Conservation (phyloP, 1,140 invertebrate genomes). For the Lepidotrigona ventralis region DNA sequence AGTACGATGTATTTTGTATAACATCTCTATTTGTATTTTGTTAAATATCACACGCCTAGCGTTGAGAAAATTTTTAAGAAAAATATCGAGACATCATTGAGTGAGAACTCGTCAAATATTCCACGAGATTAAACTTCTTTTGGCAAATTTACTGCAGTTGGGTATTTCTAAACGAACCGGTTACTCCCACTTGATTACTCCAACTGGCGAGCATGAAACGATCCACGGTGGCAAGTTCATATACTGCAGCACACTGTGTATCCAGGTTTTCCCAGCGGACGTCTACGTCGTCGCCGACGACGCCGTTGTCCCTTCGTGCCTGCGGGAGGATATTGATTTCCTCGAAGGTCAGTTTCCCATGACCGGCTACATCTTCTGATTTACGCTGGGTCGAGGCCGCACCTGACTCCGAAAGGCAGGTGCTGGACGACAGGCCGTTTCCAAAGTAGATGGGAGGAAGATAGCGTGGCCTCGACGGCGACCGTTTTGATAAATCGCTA, state of each 20-base stretch:
- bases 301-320: constrained; percentile 30
- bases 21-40: too few relatives aligned
- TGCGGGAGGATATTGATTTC: constrained; percentile 64
- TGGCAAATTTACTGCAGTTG: background rate
- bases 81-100: too few relatives aligned
- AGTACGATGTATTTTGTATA: too few relatives aligned
- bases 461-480: background rate
- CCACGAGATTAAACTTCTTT: background rate
- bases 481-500: constrained; percentile 35
- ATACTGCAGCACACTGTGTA: background rate
- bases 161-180: background rate
- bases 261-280: background rate
- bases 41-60: too few relatives aligned
- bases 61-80: too few relatives aligned
- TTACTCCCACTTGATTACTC: too few relatives aligned
- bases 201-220: background rate
- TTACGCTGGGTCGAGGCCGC: constrained; percentile 30
- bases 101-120: background rate
- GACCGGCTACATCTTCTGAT: constrained; percentile 49
- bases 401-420: constrained; percentile 46
- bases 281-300: constrained; percentile 5
- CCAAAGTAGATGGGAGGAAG: constrained; percentile 16
- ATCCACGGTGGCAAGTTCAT: background rate
- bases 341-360: constrained; percentile 59
- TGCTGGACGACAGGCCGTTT: constrained; percentile 11